Base-by-base conservation (phyloP, 2,797 vertebrate species). In the Poecilia wingei region DNA sequence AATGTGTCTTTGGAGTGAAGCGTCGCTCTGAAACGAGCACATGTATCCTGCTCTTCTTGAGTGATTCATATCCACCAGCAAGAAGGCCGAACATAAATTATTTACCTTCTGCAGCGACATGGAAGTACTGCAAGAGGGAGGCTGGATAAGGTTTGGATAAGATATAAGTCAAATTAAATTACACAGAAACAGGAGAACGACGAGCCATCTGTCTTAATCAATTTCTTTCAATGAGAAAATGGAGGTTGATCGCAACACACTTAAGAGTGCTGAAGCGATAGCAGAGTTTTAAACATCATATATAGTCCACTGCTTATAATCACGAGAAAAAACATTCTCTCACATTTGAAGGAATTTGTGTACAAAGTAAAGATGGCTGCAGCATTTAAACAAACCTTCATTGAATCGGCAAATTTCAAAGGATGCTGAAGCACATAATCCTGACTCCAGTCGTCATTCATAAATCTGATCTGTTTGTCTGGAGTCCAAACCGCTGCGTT, bases 41-140 rank as follows among this genome's bases (percentile, higher is more conserved):
- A 87, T 93, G 94, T 87, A 89, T 89, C 79, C 74, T 86, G 87
- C 83, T 91, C 88, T 76, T 78, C 90, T 94, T 90, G 92, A 91
- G 89, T 91, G 93, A 95, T 93, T 93, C 82, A 91, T 92, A 91
- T 93, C 84, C 83, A 91, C 79, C 89, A 86, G 90, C 89, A 77
- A 85, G 88, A 84, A 90, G 90, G 85, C 71, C 41, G 22, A 73
- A 79, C 82, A 95, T 95, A 77, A 94, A 96, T 94, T 94, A 95
- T 94, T 95, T 84, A 95, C 87, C 82, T 89, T 83, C 81, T 51
- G 79, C 84, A 87, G 91, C 92, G 91, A 94, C 92, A 94, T 45
- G 75, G 88, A 91, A 69, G 72, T 79, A 74, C 79, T 80, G 80
- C 31, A 36, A 66, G 79, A 76, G 77, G 57, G 80, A 76, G 79